These are phyloP conservation scores for Cephus rjabovi DNA, from an alignment of 2,888 invertebrate genomes.

Conservation along the genomic window DNA sequence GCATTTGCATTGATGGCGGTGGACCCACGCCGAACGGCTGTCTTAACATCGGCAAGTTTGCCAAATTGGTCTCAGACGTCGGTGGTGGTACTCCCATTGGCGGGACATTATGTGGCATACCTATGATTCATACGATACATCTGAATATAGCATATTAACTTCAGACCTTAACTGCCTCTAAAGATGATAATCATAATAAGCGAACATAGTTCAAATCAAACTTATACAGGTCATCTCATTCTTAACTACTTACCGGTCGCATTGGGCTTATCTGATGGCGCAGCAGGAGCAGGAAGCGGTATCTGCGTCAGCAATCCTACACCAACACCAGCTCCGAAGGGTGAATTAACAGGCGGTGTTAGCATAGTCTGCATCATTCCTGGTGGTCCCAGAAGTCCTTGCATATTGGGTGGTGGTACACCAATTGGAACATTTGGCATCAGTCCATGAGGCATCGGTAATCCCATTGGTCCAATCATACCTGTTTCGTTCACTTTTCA, in stretches of 20 bases:
- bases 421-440: conserved; percentile 70
- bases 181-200: not conserved
- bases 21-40: conserved; percentile 60
- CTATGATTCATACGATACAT: conserved; percentile 37
- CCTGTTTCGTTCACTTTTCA: conserved; percentile 40
- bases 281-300: conserved; percentile 63
- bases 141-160: not conserved
- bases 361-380: conserved; percentile 64
- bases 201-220: not conserved
- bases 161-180: not conserved
- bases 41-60: conserved; percentile 58
- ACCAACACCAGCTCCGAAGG: conserved; percentile 60
- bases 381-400: conserved; percentile 62
- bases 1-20: conserved; percentile 57
- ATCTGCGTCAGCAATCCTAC: conserved; percentile 63
- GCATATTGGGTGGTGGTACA: conserved; percentile 72
- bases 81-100: conserved; percentile 65
- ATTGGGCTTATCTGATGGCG: conserved; percentile 64
- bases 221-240: not conserved
- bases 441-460: conserved; percentile 69
- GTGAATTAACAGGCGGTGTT: conserved; percentile 61
- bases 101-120: conserved; percentile 66
- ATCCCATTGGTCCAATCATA: conserved; percentile 69
- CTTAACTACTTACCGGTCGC: conserved; percentile 50
- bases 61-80: conserved; percentile 57